Base-by-base conservation (phyloP, 2,797 vertebrate genomes). In the Sciurus carolinensis region DNA sequence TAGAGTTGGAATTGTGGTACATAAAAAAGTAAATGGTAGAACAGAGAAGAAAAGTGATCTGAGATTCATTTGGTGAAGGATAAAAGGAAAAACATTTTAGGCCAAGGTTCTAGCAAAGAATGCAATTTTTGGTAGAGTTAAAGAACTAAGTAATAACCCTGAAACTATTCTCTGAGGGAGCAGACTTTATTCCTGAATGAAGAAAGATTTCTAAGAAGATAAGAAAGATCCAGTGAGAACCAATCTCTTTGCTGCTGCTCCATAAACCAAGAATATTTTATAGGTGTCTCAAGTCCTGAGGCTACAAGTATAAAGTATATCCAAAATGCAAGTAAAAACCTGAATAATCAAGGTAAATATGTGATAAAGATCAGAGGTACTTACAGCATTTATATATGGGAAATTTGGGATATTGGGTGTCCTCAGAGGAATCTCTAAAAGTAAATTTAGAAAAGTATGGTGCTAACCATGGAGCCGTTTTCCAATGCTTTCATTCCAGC, bases 171-270 rank as follows among this genome's bases (percentile, higher is more conserved):
- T 62, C 20, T 75, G 24, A 26, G 26, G 39, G 3, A 62, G 15
- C 30, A 81, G n/a, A 80, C 90, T 71, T 83, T 84, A 28, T 5
- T 82, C 42, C 84, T 93, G 44, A 39, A 39, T 39, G 39, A 89
- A 64, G 69, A 73, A 81, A 90, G 66, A 73, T 72, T 42, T 14
- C 54, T 39, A 30, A 30, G 39, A 66, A 93, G 89, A 36, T 59
- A 59, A 62, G 20, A 93, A 90, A 57, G 39, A 87, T 7, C 1
- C 3, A 33, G 73, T 47, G 13, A 91, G 18, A 14, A 50, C 5
- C 28, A 87, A 50, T 50, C 1, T 42, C 28, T 2, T 1, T 33
- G 28, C 5, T 91, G 18, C 24, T 64, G 11, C 18, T 87, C 17
- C 42, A 44, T 44, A 87, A 54, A 36, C 62, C 1, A 77, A 71